Evolutionary conservation across 2,797 vertebrate species (phyloP).

Genomic region (Discoglossus pictus): DNA sequence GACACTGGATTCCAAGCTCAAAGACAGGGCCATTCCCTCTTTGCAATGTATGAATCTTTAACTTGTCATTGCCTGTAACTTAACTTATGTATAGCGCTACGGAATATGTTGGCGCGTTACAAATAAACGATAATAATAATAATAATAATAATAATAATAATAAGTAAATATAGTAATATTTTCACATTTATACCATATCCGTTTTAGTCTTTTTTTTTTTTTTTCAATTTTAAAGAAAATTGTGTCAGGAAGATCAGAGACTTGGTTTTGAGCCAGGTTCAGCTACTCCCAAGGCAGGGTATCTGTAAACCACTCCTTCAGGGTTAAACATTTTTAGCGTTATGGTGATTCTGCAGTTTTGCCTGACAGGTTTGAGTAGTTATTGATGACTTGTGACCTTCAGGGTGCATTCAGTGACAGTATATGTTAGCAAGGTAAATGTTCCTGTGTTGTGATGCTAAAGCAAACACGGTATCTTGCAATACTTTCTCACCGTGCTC

Average conservation of each 20-base stretch:
- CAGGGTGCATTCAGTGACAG: neutral
- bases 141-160: no score
- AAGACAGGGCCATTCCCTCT: no score
- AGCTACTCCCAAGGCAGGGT: slow-evolving; percentile 5
- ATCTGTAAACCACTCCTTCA: neutral
- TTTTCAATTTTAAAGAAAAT: neutral
- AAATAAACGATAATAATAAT: no score
- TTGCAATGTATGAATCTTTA: no score
- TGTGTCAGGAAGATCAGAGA: neutral
- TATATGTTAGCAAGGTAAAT: neutral
- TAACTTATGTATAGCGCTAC: no score
- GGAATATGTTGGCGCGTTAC: no score
- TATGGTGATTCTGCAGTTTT: slow-evolving; percentile 22
- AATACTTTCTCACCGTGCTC: neutral
- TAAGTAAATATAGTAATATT: no score
- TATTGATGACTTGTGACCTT: neutral
- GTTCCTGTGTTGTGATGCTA: neutral
- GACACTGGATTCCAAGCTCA: no score
- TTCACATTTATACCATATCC: no score
- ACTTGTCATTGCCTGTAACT: no score
- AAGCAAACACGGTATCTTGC: slow-evolving; percentile 8
- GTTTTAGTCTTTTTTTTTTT: no score
- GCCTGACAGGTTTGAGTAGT: neutral
- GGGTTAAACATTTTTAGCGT: neutral
- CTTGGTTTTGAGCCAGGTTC: neutral